Percentiles rank a stretch among this genome's conserved stretches.
Evolutionary conservation across 2,113 vertebrate genomes (phyloP).

Genomic region (Cyphomyrus discorhynchus): DNA sequence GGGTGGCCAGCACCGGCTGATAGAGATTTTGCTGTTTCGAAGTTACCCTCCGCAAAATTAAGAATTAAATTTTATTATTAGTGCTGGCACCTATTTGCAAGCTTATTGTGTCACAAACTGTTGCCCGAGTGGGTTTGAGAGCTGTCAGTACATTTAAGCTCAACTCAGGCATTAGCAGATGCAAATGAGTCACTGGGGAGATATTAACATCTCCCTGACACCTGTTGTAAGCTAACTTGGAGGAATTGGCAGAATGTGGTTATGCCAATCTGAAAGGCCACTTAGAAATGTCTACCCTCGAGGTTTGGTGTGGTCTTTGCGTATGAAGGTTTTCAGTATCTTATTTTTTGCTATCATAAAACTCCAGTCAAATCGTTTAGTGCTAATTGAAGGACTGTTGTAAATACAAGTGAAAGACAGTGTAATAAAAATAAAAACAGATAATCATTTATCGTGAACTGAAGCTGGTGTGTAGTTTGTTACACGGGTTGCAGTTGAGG

Average conservation of each 20-base stretch:
- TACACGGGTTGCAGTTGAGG: neutral
- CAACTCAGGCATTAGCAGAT: neutral
- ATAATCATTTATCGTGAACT: neutral
- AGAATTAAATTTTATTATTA: slow-evolving; percentile 10
- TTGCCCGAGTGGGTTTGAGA: neutral
- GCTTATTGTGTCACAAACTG: neutral
- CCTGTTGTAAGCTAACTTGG: neutral
- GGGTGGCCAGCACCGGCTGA: neutral
- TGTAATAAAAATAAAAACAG: neutral
- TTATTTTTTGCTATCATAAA: neutral
- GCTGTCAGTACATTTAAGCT: neutral
- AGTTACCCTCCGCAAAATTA: neutral
- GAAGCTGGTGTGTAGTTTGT: neutral
- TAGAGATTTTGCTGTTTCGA: neutral
- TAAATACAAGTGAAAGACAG: neutral
- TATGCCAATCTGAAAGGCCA: neutral
- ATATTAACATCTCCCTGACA: neutral
- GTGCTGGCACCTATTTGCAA: neutral
- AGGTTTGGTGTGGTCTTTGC: neutral
- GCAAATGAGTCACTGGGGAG: neutral
- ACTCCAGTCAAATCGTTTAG: neutral
- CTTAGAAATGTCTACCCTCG: neutral
- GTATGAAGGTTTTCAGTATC: neutral
- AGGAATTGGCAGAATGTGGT: neutral
- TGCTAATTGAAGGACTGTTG: neutral